phyloP scores from a whole-genome alignment of 2,797 vertebrate species.

The Sebastes cheni region DNA sequence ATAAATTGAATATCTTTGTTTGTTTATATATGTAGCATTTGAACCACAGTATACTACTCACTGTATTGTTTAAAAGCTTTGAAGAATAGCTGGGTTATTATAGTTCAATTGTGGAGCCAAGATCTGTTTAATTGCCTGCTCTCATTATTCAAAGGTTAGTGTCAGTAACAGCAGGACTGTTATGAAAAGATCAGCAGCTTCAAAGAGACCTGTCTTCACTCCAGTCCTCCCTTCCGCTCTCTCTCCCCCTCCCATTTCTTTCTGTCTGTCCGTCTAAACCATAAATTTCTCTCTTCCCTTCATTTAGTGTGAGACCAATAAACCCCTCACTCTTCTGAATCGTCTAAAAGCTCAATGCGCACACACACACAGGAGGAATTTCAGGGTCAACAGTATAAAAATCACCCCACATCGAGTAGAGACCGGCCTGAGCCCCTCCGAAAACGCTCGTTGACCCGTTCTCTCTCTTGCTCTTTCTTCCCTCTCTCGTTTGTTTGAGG shows the following conservation, averaged over 20 bases:
- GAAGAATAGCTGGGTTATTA: not conserved
- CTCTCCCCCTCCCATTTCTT: not conserved
- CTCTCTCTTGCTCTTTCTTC: slow-evolving; percentile 42
- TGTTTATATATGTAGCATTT: not conserved
- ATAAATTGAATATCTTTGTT: not conserved
- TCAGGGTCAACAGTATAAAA: slow-evolving; percentile 60
- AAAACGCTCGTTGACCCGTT: slow-evolving; percentile 64
- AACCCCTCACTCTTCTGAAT: slow-evolving; percentile 42
- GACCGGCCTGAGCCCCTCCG: slow-evolving; percentile 29
- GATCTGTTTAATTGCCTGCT: slow-evolving; percentile 35
- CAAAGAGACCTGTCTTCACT: slow-evolving; percentile 45
- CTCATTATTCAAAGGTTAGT: slow-evolving; percentile 40
- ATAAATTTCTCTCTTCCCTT: slow-evolving; percentile 37
- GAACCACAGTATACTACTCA: not conserved
- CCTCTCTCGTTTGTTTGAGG: slow-evolving; percentile 76
- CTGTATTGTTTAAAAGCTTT: not conserved
- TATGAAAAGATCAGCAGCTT: slow-evolving; percentile 53
- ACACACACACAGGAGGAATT: slow-evolving; percentile 52
- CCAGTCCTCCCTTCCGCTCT: slow-evolving; percentile 22
- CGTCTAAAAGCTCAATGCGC: slow-evolving; percentile 9
- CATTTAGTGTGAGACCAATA: slow-evolving; percentile 40
- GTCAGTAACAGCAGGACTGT: slow-evolving; percentile 40
- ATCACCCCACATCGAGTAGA: slow-evolving; percentile 29
- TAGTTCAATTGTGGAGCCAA: slow-evolving; percentile 8
- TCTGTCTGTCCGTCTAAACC: slow-evolving; percentile 12